These are phyloP conservation scores for Eurystomus glaucurus DNA, from an alignment of 2,797 vertebrate genomes.

Conservation along the genomic window DNA sequence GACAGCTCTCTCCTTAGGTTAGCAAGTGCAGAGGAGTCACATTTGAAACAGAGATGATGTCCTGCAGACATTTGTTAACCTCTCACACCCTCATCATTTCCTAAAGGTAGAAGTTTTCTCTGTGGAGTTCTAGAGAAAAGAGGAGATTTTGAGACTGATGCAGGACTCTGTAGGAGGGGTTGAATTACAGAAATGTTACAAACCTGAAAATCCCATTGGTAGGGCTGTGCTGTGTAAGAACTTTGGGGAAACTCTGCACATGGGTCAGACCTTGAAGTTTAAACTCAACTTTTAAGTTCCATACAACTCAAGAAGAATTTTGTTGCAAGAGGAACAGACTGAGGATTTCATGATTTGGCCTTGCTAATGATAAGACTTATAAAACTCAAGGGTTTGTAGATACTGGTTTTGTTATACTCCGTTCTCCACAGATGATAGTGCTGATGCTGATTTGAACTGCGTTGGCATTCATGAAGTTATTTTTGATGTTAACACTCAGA, in stretches of 20 bases:
- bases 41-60: neutral
- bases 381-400: neutral
- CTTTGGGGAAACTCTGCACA: accelerated
- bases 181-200: neutral
- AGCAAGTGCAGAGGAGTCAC: neutral
- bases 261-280: neutral
- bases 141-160: neutral
- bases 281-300: neutral
- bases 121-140: neutral
- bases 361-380: neutral
- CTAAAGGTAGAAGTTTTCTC: neutral
- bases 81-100: neutral
- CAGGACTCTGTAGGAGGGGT: neutral
- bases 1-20: neutral
- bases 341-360: neutral
- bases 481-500: neutral
- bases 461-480: conserved; percentile 13
- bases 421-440: neutral
- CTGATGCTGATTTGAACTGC: neutral
- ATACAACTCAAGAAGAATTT: neutral
- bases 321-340: neutral
- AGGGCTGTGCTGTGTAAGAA: neutral
- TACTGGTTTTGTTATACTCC: neutral
- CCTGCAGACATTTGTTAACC: neutral
- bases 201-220: neutral